A percentile compares a stretch with the other conserved stretches of the same genome.
These are phyloP conservation scores for Zaprionus ghesquierei DNA, from an alignment of 1,140 invertebrate genomes.

Conservation along the genomic window DNA sequence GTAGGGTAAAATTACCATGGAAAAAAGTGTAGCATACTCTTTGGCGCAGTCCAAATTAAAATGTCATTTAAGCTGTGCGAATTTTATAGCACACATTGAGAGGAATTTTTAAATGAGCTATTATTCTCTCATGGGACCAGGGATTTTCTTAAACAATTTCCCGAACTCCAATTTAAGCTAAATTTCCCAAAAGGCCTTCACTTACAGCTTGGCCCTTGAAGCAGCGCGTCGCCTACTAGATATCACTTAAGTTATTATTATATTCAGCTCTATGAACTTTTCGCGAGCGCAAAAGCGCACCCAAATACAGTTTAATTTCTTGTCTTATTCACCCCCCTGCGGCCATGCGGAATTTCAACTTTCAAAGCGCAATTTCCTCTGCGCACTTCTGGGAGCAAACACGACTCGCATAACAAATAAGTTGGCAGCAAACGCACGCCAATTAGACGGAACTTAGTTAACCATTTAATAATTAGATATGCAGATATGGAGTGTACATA, in stretches of 20 bases:
- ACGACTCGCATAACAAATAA: background rate
- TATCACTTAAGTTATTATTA: background rate
- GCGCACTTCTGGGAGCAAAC: background rate
- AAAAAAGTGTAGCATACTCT: background rate
- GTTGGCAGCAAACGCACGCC: background rate
- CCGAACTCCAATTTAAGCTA: background rate
- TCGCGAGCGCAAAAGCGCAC: background rate
- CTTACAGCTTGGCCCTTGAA: background rate
- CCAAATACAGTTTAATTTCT: background rate
- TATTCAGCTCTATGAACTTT: background rate
- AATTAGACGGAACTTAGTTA: conserved; percentile 2
- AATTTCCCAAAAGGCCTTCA: background rate
- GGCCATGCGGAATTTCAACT: background rate
- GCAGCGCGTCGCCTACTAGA: background rate
- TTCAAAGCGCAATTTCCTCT: background rate
- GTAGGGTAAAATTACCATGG: background rate
- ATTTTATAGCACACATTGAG: background rate
- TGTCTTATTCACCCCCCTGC: background rate
- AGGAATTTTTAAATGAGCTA: background rate
- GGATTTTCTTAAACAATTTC: background rate
- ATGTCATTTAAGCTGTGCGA: background rate
- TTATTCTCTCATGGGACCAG: background rate
- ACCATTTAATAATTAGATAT: conserved; percentile 2
- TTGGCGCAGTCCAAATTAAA: background rate
- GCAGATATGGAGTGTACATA: background rate